Evolutionary conservation across 1,140 invertebrate genomes (phyloP).

Genomic region (Anastrepha obliqua): DNA sequence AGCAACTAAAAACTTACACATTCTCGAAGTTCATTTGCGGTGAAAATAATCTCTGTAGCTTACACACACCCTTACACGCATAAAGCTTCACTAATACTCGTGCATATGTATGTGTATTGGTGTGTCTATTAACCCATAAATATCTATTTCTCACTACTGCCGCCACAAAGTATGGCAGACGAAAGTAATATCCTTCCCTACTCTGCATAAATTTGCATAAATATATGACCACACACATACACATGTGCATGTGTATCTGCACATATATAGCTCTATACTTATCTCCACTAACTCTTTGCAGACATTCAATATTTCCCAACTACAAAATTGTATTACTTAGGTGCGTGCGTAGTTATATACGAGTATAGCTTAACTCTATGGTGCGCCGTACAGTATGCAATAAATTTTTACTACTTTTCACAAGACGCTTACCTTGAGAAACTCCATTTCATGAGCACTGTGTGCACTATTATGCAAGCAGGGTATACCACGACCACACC

Average conservation of each 20-base stretch:
- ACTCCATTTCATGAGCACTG: background rate
- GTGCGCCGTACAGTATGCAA: slow-evolving; percentile 1
- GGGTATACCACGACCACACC: no score
- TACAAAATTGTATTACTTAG: background rate
- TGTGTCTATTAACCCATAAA: slow-evolving; percentile 1
- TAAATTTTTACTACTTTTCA: background rate
- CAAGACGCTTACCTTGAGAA: background rate
- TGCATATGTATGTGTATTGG: background rate
- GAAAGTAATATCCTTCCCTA: slow-evolving; percentile 38
- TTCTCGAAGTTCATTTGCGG: background rate
- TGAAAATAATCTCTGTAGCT: slow-evolving; percentile 17
- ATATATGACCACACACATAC: background rate
- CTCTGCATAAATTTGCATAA: slow-evolving; percentile 40
- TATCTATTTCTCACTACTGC: slow-evolving; percentile 9
- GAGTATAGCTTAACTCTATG: background rate
- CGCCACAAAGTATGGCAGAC: slow-evolving; percentile 5
- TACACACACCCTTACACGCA: background rate
- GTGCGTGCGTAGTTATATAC: background rate
- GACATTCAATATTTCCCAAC: slow-evolving; percentile 4
- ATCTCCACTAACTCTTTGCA: background rate
- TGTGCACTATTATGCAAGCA: no score
- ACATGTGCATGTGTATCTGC: background rate
- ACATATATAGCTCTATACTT: background rate
- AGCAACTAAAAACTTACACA: no score
- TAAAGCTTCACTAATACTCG: no score